Conservation (phyloP, 2,113 vertebrate species). For the Euleptes europaea region DNA sequence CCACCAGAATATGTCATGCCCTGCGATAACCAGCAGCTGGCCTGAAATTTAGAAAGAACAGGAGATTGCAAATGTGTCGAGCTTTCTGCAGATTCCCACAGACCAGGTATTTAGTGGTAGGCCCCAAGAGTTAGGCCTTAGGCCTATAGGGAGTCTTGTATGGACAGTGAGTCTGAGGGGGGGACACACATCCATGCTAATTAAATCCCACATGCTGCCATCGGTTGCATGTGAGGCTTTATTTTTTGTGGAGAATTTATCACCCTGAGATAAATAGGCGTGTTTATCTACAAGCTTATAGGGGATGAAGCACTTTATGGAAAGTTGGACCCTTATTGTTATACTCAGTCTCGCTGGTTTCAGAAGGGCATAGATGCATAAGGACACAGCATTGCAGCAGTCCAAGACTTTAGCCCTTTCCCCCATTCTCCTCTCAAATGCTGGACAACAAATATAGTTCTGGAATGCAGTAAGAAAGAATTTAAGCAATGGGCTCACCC, state of each 20-base stretch:
- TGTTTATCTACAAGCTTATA: no score
- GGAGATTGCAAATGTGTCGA: neutral
- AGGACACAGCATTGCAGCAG: no score
- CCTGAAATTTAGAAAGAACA: neutral
- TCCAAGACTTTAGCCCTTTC: no score
- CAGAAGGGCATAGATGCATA: no score
- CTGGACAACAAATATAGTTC: neutral
- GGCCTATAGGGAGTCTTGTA: neutral
- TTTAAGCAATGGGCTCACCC: neutral
- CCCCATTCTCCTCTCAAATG: no score
- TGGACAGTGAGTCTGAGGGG: neutral
- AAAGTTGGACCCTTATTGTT: no score
- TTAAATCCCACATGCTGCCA: neutral
- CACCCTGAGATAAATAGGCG: no score
- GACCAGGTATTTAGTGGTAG: neutral
- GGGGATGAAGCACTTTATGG: no score
- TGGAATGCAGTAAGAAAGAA: neutral
- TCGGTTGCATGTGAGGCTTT: neutral
- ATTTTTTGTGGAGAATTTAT: neutral
- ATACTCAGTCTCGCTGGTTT: no score
- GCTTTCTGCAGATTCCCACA: neutral
- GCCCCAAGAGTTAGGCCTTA: neutral
- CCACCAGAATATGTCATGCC: neutral
- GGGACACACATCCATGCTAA: neutral
- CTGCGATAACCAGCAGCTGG: neutral